phyloP scores from a whole-genome alignment of 2,888 invertebrate genomes.

The Hypercompe scribonia region DNA sequence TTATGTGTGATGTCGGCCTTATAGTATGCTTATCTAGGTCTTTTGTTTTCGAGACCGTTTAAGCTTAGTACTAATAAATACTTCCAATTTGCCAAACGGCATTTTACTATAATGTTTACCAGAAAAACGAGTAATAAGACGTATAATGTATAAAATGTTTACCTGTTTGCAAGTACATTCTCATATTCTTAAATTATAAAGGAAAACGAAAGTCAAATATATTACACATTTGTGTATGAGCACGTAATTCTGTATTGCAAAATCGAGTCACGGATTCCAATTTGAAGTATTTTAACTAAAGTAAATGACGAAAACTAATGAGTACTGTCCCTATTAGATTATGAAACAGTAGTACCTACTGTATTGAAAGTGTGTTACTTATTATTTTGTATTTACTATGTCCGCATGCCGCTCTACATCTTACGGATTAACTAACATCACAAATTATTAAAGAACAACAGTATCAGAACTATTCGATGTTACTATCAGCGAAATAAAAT shows the following conservation, averaged over 20 bases:
- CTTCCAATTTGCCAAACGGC: background rate
- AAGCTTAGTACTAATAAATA: background rate
- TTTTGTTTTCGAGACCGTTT: background rate
- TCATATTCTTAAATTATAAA: conserved; percentile 9
- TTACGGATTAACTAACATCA: background rate
- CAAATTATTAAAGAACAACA: background rate
- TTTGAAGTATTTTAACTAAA: conserved; percentile 16
- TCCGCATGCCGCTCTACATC: background rate
- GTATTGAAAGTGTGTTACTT: conserved; percentile 38
- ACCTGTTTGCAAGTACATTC: conserved; percentile 4
- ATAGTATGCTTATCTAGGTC: background rate
- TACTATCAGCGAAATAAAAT: too few relatives aligned
- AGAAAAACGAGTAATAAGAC: background rate
- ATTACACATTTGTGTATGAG: conserved; percentile 12
- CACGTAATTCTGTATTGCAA: conserved; percentile 31
- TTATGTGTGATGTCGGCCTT: background rate
- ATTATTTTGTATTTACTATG: background rate
- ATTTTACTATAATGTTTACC: background rate
- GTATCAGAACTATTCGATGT: background rate
- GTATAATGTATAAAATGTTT: background rate
- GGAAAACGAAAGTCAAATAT: conserved; percentile 34
- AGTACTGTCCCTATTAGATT: conserved; percentile 29
- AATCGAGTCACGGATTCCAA: conserved; percentile 31
- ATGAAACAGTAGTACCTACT: conserved; percentile 36
- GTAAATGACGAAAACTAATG: conserved; percentile 21